Evolutionary conservation across 2,113 vertebrate species (phyloP).

Genomic region (Corythornis cristatus): DNA sequence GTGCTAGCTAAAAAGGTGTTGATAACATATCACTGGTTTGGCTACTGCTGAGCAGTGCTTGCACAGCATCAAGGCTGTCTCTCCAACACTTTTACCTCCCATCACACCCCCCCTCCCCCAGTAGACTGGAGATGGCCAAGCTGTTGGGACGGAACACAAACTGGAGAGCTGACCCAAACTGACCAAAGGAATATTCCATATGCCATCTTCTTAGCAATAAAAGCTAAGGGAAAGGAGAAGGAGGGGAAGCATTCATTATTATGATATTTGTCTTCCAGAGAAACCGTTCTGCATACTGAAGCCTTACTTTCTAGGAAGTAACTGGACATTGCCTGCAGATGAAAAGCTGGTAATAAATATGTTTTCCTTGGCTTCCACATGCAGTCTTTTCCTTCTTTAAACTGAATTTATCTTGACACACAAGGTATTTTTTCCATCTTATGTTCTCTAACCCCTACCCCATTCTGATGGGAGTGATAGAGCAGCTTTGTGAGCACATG

Average conservation of each 20-base stretch:
- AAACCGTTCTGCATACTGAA: not conserved
- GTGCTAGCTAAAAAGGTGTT: not conserved
- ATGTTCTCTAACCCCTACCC: too few species aligned
- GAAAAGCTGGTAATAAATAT: too few species aligned
- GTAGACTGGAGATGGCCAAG: not conserved
- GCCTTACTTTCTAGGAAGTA: too few species aligned
- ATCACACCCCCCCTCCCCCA: fast-evolving
- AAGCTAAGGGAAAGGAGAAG: not conserved
- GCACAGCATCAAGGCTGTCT: not conserved
- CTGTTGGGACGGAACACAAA: too few species aligned
- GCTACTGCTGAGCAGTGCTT: too few species aligned
- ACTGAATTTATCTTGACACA: not conserved
- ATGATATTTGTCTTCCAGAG: not conserved
- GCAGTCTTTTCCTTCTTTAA: not conserved
- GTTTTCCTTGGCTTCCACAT: too few species aligned
- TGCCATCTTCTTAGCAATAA: not conserved
- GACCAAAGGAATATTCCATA: not conserved
- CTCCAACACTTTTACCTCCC: not conserved
- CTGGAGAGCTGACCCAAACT: not conserved
- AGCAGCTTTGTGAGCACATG: not conserved
- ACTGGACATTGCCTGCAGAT: not conserved
- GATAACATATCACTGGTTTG: not conserved
- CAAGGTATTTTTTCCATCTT: not conserved
- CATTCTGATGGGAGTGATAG: not conserved
- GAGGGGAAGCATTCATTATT: too few species aligned